Evolutionary conservation across 2,888 invertebrate genomes (phyloP).

Genomic region (Heliconius aoede): DNA sequence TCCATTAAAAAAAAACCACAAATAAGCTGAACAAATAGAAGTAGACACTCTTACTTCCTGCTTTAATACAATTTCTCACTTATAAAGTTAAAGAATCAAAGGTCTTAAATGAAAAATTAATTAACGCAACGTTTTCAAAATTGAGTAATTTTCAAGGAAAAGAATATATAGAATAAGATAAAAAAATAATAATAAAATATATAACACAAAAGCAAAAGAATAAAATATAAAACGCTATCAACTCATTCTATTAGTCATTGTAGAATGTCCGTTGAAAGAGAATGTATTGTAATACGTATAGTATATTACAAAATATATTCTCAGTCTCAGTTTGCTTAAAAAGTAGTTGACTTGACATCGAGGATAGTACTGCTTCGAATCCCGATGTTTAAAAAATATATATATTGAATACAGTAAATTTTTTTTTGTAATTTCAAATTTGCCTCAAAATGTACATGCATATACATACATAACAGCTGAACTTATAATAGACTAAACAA

Average conservation of each 20-base stretch:
- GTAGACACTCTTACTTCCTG: background rate
- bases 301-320: background rate
- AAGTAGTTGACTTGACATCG: background rate
- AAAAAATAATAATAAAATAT: too few species aligned
- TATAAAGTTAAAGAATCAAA: too few species aligned
- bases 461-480: background rate
- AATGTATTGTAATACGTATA: background rate
- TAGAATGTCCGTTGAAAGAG: background rate
- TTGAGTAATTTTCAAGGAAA: background rate
- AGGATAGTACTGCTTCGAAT: background rate
- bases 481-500: slow-evolving; percentile 34
- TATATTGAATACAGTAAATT: background rate
- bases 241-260: background rate
- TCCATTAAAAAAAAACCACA: background rate
- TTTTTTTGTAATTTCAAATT: background rate
- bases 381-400: background rate
- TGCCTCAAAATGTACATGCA: background rate
- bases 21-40: background rate
- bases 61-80: background rate
- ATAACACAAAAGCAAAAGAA: background rate
- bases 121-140: too few species aligned
- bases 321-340: background rate
- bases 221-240: background rate
- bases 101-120: too few species aligned
- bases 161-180: too few species aligned